Base-by-base conservation (phyloP, 2,113 vertebrate species). In the Pteruthius melanotis region DNA sequence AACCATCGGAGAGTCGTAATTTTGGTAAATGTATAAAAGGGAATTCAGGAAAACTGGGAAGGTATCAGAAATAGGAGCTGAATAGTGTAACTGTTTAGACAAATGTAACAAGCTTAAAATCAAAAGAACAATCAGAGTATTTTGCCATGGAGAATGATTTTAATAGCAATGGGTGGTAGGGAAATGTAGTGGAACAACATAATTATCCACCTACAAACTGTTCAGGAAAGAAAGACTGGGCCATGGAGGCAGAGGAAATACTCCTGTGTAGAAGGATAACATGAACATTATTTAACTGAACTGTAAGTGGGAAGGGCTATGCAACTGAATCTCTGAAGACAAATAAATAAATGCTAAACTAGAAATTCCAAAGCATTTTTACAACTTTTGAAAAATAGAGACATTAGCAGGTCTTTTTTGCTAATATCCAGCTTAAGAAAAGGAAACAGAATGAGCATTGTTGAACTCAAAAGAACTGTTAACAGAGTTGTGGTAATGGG, bases 311-410 rank as follows among this genome's bases (percentile, higher is more conserved):
- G 63, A 80, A 86, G 24, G 75, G 42, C 79, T 85, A 33, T 14
- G 37, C 52, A 72, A 56, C 72, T 86, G 75, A 78, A 83, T 93
- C 85, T 86, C 85, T 88, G 66, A 92, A 95, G 80, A 81, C 72
- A 83, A 83, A 93, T 87, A 94, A 93, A 81, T 91, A 92, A 88
- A 81, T 49, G n/a, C 56, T 80, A 81, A 92, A 80, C 39, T 64
- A 75, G 52, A 77, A 83, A 89, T 93, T 74, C 68, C 50, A 66
- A 83, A 86, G 54, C 33, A 69, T 83, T 94, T 90, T 83, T 90
- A 92, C 79, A 88, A 5, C 71, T 94, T 94, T 8, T 59, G 60
- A 47, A 70, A 93, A 93, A 37, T 65, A 93, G 90, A 80, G 78
- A 66, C 17, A 42, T 93, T 89, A 92, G 47, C 53, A 88, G 56